Conservation (phyloP, 2,113 vertebrate species). For the Tragelaphus scriptus region DNA sequence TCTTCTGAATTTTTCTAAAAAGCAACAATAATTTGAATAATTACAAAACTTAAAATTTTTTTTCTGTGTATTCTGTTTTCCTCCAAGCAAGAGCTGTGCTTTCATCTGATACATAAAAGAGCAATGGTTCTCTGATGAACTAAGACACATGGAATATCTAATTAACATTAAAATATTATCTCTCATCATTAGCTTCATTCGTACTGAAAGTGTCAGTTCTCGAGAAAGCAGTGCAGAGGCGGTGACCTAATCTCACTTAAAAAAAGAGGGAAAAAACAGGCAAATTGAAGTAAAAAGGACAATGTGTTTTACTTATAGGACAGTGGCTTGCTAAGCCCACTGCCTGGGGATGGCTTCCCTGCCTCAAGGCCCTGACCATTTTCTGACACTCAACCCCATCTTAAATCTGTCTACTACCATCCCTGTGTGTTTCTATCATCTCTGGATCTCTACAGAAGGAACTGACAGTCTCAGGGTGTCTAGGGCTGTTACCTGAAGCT, state of each 20-base stretch:
- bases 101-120: slow-evolving; percentile 84
- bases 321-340: background rate
- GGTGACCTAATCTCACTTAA: slow-evolving; percentile 71
- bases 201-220: slow-evolving; percentile 75
- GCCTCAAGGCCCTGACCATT: background rate
- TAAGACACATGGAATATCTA: slow-evolving; percentile 81
- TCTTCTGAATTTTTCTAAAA: slow-evolving; percentile 73
- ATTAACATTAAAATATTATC: slow-evolving; percentile 84
- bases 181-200: slow-evolving; percentile 81
- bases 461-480: background rate
- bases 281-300: slow-evolving; percentile 17
- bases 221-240: slow-evolving; percentile 68
- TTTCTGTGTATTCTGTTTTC: slow-evolving; percentile 76
- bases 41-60: slow-evolving; percentile 71
- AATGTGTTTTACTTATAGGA: background rate
- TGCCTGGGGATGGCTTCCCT: background rate
- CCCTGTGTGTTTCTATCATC: background rate
- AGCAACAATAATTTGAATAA: slow-evolving; percentile 80
- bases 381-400: background rate
- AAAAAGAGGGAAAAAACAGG: background rate
- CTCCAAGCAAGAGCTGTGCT: slow-evolving; percentile 79
- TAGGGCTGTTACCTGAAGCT: background rate
- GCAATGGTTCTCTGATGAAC: slow-evolving; percentile 80
- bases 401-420: background rate
- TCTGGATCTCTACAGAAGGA: background rate